phyloP scores from a whole-genome alignment of 2,113 vertebrate genomes.

The Cathartes aura region DNA sequence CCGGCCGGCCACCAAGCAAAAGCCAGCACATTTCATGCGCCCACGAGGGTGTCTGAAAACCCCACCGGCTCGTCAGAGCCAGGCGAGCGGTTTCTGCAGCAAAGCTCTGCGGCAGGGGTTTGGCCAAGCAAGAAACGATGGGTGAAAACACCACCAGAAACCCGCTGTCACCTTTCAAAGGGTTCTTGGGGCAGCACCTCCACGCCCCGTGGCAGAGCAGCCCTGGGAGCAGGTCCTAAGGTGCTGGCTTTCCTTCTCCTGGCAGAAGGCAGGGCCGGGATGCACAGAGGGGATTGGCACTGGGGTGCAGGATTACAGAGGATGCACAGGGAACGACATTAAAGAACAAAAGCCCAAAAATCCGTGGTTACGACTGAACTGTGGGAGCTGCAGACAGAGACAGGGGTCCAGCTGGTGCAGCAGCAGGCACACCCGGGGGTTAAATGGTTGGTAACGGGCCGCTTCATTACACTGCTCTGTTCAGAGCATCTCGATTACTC shows the following conservation, averaged over 20 bases:
- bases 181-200: background rate
- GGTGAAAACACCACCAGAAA: background rate
- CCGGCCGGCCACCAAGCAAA: accelerated
- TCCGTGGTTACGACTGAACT: background rate
- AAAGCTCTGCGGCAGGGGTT: accelerated
- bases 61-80: background rate
- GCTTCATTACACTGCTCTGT: background rate
- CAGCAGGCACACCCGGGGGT: background rate
- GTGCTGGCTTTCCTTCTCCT: background rate
- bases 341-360: background rate
- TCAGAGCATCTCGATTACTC: background rate
- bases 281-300: background rate
- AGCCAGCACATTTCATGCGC: accelerated
- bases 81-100: accelerated
- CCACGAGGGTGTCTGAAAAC: accelerated
- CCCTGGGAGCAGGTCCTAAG: background rate
- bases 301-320: background rate
- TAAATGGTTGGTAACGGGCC: background rate
- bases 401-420: background rate
- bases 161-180: background rate
- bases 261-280: background rate
- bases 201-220: background rate
- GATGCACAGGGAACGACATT: background rate
- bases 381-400: background rate
- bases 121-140: background rate